These are phyloP conservation scores for Mesembrinibis cayennensis DNA, from an alignment of 2,113 vertebrate genomes.

Conservation along the genomic window DNA sequence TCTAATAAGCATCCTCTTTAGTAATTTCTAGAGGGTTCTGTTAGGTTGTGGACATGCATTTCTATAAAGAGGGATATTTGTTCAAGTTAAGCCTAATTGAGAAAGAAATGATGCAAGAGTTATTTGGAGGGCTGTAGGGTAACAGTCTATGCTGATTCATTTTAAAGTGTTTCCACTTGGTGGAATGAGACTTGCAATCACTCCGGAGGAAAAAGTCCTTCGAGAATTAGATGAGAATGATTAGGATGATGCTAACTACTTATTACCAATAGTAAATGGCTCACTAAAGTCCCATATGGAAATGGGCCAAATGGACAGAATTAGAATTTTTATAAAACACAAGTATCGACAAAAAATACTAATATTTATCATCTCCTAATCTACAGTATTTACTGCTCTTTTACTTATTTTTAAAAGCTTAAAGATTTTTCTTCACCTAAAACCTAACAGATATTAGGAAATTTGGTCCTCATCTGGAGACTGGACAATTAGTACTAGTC, in stretches of 20 bases:
- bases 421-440: background rate
- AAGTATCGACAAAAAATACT: background rate
- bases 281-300: background rate
- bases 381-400: background rate
- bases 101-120: conserved; percentile 48
- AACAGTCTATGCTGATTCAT: background rate
- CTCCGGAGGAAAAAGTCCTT: background rate
- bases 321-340: background rate
- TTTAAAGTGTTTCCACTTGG: conserved; percentile 9
- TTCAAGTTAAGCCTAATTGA: conserved; percentile 45
- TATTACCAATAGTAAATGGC: background rate
- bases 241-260: conserved; percentile 1
- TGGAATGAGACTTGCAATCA: conserved; percentile 10
- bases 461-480: background rate
- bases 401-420: background rate
- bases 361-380: background rate
- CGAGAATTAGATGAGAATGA: background rate
- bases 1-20: background rate
- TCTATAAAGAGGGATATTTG: background rate
- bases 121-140: conserved; percentile 10
- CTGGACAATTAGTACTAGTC: background rate
- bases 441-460: background rate
- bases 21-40: background rate
- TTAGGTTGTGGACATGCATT: background rate
- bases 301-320: background rate